Percentiles rank a stretch among this genome's conserved stretches.
Conservation (phyloP, 2,888 invertebrate species). For the Callyntrura guangdongensis region DNA sequence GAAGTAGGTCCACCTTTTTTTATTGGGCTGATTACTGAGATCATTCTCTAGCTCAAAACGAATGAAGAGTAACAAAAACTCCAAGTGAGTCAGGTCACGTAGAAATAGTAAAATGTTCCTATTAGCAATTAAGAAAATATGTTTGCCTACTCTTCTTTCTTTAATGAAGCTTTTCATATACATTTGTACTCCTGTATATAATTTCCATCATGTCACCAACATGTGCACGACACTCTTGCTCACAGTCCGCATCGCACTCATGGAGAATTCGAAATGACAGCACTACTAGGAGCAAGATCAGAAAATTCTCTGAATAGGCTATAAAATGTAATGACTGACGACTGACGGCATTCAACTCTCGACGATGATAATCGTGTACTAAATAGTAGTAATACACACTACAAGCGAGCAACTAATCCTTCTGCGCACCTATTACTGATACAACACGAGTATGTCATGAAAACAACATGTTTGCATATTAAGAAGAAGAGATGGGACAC, state of each 20-base stretch:
- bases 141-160: background rate
- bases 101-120: background rate
- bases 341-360: constrained; percentile 8
- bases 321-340: constrained; percentile 13
- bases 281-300: no score
- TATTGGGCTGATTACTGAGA: background rate
- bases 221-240: no score
- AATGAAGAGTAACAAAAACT: background rate
- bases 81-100: constrained; percentile 20
- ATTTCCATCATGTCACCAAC: no score
- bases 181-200: no score
- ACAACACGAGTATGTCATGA: constrained; percentile 29
- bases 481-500: constrained; percentile 22
- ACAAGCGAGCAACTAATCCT: background rate
- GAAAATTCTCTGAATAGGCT: no score
- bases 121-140: background rate
- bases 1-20: background rate
- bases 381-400: background rate
- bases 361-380: background rate
- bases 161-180: background rate
- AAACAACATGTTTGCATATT: no score
- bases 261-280: no score
- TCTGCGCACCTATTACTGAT: background rate
- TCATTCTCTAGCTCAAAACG: background rate
- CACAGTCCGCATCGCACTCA: no score